Percentiles rank a stretch among this genome's conserved stretches.
phyloP scores from a whole-genome alignment of 2,888 invertebrate genomes.

The Myathropa florea region DNA sequence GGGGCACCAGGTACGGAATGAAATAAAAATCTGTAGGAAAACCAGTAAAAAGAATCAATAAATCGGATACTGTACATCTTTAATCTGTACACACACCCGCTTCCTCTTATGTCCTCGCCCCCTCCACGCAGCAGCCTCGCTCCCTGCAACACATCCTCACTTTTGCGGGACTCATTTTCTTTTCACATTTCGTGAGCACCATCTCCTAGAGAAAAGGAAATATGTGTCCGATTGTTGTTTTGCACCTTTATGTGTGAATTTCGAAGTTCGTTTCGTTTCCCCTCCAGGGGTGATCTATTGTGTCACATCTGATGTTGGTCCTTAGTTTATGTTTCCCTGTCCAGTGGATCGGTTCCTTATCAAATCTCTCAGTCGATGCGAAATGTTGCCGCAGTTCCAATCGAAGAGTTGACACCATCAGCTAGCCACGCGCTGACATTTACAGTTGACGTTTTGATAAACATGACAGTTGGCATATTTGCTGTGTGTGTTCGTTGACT shows the following conservation, averaged over 20 bases:
- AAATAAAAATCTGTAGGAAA: neutral
- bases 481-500: constrained; percentile 8
- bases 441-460: neutral
- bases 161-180: too few relatives aligned
- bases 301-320: neutral
- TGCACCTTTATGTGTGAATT: constrained; percentile 53
- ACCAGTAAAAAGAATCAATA: constrained; percentile 47
- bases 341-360: neutral
- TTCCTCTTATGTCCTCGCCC: constrained; percentile 10
- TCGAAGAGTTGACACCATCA: neutral
- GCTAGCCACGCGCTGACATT: neutral
- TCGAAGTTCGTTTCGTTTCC: constrained; percentile 7
- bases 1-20: neutral
- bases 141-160: neutral
- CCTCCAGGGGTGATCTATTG: constrained; percentile 56
- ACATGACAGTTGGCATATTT: neutral
- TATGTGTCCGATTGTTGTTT: constrained; percentile 64
- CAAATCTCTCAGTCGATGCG: neutral
- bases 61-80: constrained; percentile 56
- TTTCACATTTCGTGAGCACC: neutral
- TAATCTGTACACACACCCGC: constrained; percentile 49
- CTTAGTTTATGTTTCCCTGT: neutral
- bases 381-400: neutral
- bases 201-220: constrained; percentile 3
- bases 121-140: neutral